Evolutionary conservation across 1,140 invertebrate species (phyloP).

Genomic region (Gryllus bimaculatus): DNA sequence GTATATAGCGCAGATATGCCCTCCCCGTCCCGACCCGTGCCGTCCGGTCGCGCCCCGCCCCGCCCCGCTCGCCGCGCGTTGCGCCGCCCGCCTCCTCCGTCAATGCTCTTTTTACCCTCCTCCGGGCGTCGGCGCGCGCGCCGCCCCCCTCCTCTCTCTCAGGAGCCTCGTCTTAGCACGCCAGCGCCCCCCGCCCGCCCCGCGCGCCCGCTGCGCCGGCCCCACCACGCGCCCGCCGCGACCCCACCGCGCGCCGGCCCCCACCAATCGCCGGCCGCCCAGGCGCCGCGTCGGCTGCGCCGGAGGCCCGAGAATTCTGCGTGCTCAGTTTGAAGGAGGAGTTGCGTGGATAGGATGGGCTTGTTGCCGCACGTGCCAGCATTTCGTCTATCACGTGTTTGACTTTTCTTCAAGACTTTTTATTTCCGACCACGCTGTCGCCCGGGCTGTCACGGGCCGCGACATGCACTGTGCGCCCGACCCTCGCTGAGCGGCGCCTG

Average conservation of each 20-base stretch:
- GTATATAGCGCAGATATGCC: neutral
- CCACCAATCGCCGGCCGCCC: slow-evolving; percentile 6
- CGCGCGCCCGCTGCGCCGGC: neutral
- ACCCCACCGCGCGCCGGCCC: neutral
- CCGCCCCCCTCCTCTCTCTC: neutral
- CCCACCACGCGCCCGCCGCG: neutral
- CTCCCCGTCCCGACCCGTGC: neutral
- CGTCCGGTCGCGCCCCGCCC: neutral
- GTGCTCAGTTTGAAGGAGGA: slow-evolving; percentile 18
- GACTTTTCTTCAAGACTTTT: neutral
- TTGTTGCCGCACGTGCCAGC: neutral
- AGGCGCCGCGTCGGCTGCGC: slow-evolving; percentile 7
- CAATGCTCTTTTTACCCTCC: neutral
- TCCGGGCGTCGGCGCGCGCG: neutral
- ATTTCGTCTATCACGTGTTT: slow-evolving; percentile 7
- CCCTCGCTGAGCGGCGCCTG: neutral
- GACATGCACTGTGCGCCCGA: neutral
- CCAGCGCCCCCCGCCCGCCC: neutral
- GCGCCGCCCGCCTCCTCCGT: neutral
- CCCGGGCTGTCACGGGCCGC: no score
- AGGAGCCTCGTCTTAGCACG: slow-evolving; percentile 5
- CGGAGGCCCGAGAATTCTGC: neutral
- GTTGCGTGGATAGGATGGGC: slow-evolving; percentile 8
- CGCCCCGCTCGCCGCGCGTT: neutral
- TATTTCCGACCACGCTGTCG: neutral